These are phyloP conservation scores for Thysanoteuthis rhombus DNA, from an alignment of 2,888 invertebrate genomes.

Conservation along the genomic window DNA sequence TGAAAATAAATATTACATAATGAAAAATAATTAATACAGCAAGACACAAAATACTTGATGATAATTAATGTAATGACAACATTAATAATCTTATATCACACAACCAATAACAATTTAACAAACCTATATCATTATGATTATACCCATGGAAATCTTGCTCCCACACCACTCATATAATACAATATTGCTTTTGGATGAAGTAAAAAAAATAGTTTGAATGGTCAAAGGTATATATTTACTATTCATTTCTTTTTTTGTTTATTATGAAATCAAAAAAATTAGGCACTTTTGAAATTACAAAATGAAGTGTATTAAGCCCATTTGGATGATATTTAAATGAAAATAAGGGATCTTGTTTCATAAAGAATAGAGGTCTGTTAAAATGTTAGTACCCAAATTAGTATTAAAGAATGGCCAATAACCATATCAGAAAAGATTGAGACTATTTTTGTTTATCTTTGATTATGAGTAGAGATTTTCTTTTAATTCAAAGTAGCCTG, in stretches of 20 bases:
- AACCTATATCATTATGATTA: background rate
- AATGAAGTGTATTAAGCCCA: background rate
- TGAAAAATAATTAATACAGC: background rate
- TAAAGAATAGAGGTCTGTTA: background rate
- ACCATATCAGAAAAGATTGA: no score
- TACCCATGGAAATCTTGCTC: background rate
- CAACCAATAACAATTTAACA: background rate
- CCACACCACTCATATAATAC: background rate
- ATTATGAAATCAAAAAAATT: background rate
- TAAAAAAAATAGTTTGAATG: background rate
- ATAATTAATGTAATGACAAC: background rate
- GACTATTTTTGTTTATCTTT: no score
- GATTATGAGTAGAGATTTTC: no score
- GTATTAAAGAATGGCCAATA: no score
- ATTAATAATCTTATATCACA: background rate
- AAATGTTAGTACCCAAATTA: background rate
- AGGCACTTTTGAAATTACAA: background rate
- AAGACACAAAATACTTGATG: background rate
- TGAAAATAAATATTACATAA: background rate
- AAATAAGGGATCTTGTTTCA: background rate
- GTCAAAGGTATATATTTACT: background rate
- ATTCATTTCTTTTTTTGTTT: background rate
- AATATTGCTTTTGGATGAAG: background rate
- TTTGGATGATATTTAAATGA: background rate
- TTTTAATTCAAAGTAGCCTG: no score